Base-by-base conservation (phyloP, 2,888 invertebrate genomes). In the Sarcophaga variegata region DNA sequence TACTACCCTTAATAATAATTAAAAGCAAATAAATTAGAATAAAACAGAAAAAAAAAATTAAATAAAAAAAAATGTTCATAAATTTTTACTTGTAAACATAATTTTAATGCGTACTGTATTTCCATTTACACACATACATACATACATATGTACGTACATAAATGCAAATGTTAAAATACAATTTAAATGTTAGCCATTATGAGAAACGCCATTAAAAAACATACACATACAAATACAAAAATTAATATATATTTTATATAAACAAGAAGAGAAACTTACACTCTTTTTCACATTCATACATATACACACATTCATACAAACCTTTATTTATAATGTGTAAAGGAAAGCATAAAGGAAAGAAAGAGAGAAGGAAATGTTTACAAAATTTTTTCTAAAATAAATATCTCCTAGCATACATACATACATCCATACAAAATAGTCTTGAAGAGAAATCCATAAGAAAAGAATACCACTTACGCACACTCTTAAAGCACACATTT, bases 1-100 rank as follows among this genome's bases (percentile, higher is more conserved):
- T 71, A 54, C 69, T 71, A 77, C 71, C 37, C 49, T 47, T 62
- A 77, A 77, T 49, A 72, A 64, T 76, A 60, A 62, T 27, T 60
- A 77, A 60, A 59, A 17, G 27, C 54, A 45, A 64, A 69, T 64
- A 62, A 66, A 6, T 6, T 37, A 37, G 27, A 37, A 37, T 37
- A 37, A 37, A 11, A 66, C 27, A 69, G n/a, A n/a, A 59, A 71
- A 17, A 20, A n/a, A 17, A 64, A 27, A 78, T 20, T 27, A 6
- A 67, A 78, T 27, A 22, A 17, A 67, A 47, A 47, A 22, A 69
- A 75, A 67, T 69, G 60, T 64, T 72, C 12, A 66, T 62, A 37
- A 37, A 37, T 37, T 37, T 37, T 37, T 37, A 37, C 37, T 37
- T 37, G 37, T 37, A 37, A 37, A 37, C 37, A 37, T 37, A 37